Evolutionary conservation across 1,140 invertebrate species (phyloP).

Genomic region (Cheumatopsyche charites): DNA sequence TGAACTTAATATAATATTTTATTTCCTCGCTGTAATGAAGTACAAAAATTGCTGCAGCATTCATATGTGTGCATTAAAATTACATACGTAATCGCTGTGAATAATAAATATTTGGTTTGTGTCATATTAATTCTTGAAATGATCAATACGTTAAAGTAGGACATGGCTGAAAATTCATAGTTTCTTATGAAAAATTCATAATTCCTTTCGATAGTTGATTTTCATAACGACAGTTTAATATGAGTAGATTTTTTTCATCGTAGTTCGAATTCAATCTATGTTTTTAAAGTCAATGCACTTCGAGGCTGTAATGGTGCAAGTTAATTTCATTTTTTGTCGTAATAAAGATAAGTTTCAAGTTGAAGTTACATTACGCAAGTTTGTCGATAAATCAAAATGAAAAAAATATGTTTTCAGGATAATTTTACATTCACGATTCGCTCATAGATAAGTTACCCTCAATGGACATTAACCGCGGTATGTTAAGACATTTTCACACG

Average conservation of each 20-base stretch:
- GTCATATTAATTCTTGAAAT: no score
- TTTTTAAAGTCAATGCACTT: conserved; percentile 12
- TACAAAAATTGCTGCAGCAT: no score
- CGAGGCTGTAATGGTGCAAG: background rate
- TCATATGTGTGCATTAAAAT: background rate
- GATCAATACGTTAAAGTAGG: conserved; percentile 9
- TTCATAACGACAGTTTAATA: conserved; percentile 19
- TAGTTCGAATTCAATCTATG: no score
- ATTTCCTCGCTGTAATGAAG: no score
- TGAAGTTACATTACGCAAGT: background rate
- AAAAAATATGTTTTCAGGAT: background rate
- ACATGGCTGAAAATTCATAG: conserved; percentile 6
- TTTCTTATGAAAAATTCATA: background rate
- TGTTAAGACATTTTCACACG: background rate
- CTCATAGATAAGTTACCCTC: background rate
- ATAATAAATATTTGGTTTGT: background rate
- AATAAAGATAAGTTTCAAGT: background rate
- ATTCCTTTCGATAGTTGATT: background rate
- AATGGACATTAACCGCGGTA: background rate
- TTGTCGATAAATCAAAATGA: conserved; percentile 6
- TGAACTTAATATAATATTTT: no score
- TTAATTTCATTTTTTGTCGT: background rate
- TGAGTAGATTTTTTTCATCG: background rate
- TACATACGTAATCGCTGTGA: background rate
- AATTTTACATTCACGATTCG: conserved; percentile 11